A percentile compares a stretch with the other conserved stretches of the same genome.
phyloP scores from a whole-genome alignment of 2,888 invertebrate species.

The Nomada fucata region DNA sequence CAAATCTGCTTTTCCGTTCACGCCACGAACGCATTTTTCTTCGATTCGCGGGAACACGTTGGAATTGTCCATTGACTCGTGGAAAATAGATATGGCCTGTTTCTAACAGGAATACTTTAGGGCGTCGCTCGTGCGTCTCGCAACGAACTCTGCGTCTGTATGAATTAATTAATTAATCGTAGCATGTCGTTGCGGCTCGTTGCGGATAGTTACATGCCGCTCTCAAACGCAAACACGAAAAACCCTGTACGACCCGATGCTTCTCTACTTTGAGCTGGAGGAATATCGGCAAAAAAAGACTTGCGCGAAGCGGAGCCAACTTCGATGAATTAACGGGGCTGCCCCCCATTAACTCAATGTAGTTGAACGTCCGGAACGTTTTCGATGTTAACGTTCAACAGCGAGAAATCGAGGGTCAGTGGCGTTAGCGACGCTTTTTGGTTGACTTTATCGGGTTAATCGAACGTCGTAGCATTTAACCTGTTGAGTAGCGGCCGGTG shows the following conservation, averaged over 20 bases:
- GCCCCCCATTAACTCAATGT: neutral
- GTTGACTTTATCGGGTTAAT: neutral
- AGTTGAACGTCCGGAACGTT: neutral
- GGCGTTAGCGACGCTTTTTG: neutral
- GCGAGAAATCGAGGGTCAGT: neutral
- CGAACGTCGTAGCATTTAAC: neutral
- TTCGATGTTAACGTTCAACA: neutral
- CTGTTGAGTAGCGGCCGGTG: slow-evolving; percentile 1
- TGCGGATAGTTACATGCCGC: too few species aligned
- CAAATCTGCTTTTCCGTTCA: slow-evolving; percentile 70
- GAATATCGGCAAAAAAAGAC: too few species aligned
- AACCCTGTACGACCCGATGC: neutral
- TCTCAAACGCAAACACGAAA: neutral
- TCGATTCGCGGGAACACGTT: slow-evolving; percentile 6
- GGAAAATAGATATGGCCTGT: too few species aligned
- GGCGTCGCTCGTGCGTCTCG: too few species aligned
- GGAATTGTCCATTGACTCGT: slow-evolving; percentile 1
- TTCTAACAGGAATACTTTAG: too few species aligned
- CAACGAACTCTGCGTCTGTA: too few species aligned
- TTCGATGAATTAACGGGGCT: slow-evolving; percentile 29
- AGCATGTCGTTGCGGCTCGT: too few species aligned
- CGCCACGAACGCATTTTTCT: slow-evolving; percentile 58
- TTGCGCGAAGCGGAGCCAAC: neutral
- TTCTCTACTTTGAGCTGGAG: too few species aligned
- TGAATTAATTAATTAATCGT: too few species aligned